These are phyloP conservation scores for Dendronephthya gigantea DNA, from an alignment of 64 coral and sea anemone genomes.

Conservation along the genomic window DNA sequence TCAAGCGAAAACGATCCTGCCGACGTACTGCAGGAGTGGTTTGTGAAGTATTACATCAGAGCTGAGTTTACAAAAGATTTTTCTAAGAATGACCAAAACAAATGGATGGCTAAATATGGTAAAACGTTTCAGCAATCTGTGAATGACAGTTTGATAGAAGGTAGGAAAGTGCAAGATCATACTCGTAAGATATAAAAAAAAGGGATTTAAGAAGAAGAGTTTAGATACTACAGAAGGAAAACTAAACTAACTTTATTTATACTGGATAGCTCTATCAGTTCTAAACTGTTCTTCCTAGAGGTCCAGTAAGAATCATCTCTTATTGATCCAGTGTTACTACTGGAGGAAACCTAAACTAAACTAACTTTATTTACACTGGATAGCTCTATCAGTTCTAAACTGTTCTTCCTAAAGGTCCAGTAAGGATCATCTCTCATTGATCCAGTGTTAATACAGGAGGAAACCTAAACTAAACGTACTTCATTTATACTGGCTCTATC, in stretches of 20 bases:
- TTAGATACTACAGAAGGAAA: background rate
- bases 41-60: background rate
- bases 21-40: conserved; percentile 40
- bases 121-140: background rate
- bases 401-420: too few relatives aligned
- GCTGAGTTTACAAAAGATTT: background rate
- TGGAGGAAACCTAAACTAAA: too few relatives aligned
- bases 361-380: too few relatives aligned
- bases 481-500: too few relatives aligned
- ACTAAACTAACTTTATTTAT: background rate
- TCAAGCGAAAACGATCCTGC: conserved; percentile 5
- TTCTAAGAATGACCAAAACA: background rate
- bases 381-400: too few relatives aligned
- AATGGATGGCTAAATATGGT: background rate
- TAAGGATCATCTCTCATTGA: too few relatives aligned
- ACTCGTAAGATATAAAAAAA: too few relatives aligned
- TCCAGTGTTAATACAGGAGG: background rate
- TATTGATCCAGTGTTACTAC: too few relatives aligned
- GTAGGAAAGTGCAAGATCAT: background rate
- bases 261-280: too few relatives aligned
- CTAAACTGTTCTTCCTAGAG: too few relatives aligned
- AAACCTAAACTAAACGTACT: background rate
- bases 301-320: too few relatives aligned
- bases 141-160: background rate
- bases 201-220: too few relatives aligned